phyloP scores from a whole-genome alignment of 2,888 invertebrate species.

The Epistrophe eligans region DNA sequence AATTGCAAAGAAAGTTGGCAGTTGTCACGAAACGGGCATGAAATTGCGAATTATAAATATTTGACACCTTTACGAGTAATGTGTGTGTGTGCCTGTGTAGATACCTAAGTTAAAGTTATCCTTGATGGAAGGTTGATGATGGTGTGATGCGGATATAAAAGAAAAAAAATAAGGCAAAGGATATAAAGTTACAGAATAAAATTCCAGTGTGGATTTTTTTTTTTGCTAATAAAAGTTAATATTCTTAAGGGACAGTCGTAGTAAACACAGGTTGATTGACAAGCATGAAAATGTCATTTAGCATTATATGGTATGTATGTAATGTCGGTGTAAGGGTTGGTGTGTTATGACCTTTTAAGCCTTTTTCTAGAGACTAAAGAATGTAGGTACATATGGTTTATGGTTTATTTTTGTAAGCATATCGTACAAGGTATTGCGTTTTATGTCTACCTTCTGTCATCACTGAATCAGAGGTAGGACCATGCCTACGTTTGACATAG shows the following conservation, averaged over 20 bases:
- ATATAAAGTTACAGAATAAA: slow-evolving; percentile 12
- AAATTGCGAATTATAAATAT: slow-evolving; percentile 67
- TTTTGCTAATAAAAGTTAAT: slow-evolving; percentile 33
- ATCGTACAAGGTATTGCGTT: neutral
- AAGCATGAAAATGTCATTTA: slow-evolving; percentile 27
- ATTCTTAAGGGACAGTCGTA: neutral
- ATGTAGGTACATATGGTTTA: too few species aligned
- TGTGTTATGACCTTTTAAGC: neutral
- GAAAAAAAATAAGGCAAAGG: neutral
- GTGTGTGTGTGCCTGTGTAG: neutral
- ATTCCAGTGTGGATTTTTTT: slow-evolving; percentile 19
- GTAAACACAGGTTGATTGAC: slow-evolving; percentile 42
- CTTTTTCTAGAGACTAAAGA: neutral
- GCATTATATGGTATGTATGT: too few species aligned
- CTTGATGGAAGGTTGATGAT: neutral
- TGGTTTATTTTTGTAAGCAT: neutral
- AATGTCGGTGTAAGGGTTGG: neutral
- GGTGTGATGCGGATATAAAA: neutral
- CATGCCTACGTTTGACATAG: too few species aligned
- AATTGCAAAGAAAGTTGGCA: slow-evolving; percentile 65
- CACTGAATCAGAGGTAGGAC: neutral
- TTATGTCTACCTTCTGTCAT: neutral
- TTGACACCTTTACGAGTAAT: slow-evolving; percentile 53
- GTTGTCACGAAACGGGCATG: slow-evolving; percentile 56
- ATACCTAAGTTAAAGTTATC: neutral